These are phyloP conservation scores for Hyles lineata DNA, from an alignment of 2,888 invertebrate genomes.

Conservation along the genomic window DNA sequence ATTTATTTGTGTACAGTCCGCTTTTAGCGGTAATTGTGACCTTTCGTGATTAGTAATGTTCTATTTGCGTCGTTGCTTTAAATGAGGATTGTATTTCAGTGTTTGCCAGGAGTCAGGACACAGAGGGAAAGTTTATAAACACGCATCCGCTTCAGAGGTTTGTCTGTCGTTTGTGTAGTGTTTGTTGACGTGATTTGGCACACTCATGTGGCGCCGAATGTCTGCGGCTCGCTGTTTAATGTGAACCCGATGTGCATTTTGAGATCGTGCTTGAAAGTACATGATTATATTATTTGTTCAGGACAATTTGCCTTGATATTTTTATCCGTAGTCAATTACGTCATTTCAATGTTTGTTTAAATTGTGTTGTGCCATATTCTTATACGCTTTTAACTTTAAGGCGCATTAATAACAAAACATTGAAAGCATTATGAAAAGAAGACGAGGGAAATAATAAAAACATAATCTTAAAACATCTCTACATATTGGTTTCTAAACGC, in stretches of 20 bases:
- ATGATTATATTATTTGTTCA: too few species aligned
- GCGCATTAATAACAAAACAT: too few species aligned
- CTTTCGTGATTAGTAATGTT: constrained; percentile 7
- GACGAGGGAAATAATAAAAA: too few species aligned
- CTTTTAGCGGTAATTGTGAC: constrained; percentile 14
- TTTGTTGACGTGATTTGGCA: constrained; percentile 61
- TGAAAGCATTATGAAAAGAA: too few species aligned
- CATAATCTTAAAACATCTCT: not conserved
- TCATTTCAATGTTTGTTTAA: too few species aligned
- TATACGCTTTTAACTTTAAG: too few species aligned
- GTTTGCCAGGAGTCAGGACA: constrained; percentile 53
- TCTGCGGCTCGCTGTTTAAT: constrained; percentile 33
- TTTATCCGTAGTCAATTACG: too few species aligned
- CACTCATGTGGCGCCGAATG: constrained; percentile 47
- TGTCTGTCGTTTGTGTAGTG: constrained; percentile 52
- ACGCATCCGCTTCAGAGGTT: constrained; percentile 52
- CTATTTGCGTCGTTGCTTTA: constrained; percentile 48
- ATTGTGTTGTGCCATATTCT: too few species aligned
- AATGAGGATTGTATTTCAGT: constrained; percentile 41
- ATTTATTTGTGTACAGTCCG: constrained; percentile 18
- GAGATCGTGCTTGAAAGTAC: not conserved
- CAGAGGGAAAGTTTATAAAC: constrained; percentile 65
- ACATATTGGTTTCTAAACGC: not conserved
- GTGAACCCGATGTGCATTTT: not conserved
- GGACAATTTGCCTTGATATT: too few species aligned